Percentiles rank a stretch among this genome's conserved stretches.
Conservation (phyloP, 2,113 vertebrate species). For the Pithys albifrons region DNA sequence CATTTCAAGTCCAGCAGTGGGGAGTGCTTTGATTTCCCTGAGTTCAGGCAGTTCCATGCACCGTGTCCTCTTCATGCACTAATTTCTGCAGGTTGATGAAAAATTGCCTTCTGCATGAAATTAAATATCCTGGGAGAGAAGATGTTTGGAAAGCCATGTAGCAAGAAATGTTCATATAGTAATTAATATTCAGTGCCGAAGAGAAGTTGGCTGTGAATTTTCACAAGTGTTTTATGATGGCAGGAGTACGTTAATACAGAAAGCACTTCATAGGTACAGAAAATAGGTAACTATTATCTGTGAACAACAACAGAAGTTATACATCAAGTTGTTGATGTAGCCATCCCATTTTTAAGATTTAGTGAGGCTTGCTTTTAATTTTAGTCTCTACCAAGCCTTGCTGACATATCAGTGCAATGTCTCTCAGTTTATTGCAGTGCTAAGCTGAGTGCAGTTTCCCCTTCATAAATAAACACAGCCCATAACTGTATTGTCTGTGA, state of each 20-base stretch:
- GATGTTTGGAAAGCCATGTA: slow-evolving; percentile 37
- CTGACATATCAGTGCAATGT: not conserved
- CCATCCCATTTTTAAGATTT: slow-evolving; percentile 42
- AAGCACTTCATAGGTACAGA: slow-evolving; percentile 32
- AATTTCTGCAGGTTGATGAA: slow-evolving; percentile 35
- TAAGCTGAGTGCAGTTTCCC: not conserved
- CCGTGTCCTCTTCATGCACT: not conserved
- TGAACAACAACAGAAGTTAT: slow-evolving; percentile 48
- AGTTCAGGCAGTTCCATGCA: not conserved
- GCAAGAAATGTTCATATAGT: slow-evolving; percentile 11
- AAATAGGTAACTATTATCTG: slow-evolving; percentile 58
- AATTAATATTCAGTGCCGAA: slow-evolving; percentile 49
- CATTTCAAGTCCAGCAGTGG: not conserved
- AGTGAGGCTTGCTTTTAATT: slow-evolving; percentile 49
- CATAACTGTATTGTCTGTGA: not conserved
- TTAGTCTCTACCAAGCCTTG: slow-evolving; percentile 6
- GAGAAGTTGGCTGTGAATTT: slow-evolving; percentile 48
- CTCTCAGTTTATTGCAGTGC: not conserved
- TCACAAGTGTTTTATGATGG: slow-evolving; percentile 39
- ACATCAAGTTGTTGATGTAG: slow-evolving; percentile 43
- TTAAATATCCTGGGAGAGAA: slow-evolving; percentile 17
- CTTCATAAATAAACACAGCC: not conserved
- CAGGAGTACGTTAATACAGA: slow-evolving; percentile 33
- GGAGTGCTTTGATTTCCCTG: not conserved
- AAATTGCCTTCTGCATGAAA: slow-evolving; percentile 47